Evolutionary conservation across 2,797 vertebrate species (phyloP), one percentile per base, ranked within the genome.

Genomic region (Phrynocephalus guinanensis): DNA sequence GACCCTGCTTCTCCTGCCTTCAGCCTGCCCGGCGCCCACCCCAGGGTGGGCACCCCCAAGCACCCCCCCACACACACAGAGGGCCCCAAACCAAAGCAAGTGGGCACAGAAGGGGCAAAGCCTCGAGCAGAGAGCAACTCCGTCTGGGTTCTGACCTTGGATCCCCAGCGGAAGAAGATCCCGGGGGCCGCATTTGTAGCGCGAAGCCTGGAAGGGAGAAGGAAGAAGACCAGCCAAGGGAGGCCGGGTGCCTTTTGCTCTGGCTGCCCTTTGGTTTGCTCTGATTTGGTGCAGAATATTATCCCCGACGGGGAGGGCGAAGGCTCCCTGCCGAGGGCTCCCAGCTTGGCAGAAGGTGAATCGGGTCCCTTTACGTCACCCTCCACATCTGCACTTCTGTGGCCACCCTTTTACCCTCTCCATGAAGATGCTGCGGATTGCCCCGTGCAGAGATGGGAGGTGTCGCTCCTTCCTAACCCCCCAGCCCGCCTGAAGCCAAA

Each of bases 221-320:
- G 48, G 28, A 5, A 44, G 5, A 44, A 3, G 18, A 52, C 1
- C 6, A 6, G 6, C 56, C 15, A 20, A 44, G 30, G 83, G 82
- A 68, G 78, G 48, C 52, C 71, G 28, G 88, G 3, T 24, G 50
- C 50, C 24, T 71, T 83, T 30, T 13, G 28, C 8, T 52, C 1
- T 2, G 3, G 9, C 28, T 3, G 11, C 1, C 8, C 63, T 2
- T 11, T 2, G 13, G 13, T 7, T 8, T 4, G 8, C 5, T 18
- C 11, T 11, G 6, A 3, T 7, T 63, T 13, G 9, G 4, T n/a
- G 68, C 18, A 1, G 13, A 11, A 15, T 30, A 16, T 3, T 3
- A 1, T 10, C 28, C 33, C 16, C 1, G 33, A 0, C 68, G 1
- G 20, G 13, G 20, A 73, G 24, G 38, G 56, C 10, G 3, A 28